These are phyloP conservation scores for Pinctada fucata DNA, from an alignment of 2,888 invertebrate species.

Conservation along the genomic window DNA sequence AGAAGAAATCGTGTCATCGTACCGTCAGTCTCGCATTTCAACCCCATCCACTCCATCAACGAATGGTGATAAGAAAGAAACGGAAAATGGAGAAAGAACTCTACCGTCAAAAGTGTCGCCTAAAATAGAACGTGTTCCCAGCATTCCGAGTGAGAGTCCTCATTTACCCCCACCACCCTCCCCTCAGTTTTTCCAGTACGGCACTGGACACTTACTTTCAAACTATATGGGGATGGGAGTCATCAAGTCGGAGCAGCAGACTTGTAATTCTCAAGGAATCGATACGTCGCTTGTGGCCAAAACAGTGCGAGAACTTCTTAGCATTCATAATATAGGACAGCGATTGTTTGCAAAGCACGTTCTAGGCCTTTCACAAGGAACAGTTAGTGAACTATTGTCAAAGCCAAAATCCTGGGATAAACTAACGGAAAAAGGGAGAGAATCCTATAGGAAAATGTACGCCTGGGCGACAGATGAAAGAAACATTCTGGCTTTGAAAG, in stretches of 20 bases:
- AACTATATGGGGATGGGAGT: constrained; percentile 53
- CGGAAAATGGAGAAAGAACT: background rate
- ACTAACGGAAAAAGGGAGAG: constrained; percentile 98
- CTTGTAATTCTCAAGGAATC: constrained; percentile 81
- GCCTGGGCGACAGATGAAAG: constrained; percentile 99
- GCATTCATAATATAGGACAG: constrained; percentile 99
- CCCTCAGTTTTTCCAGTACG: constrained; percentile 53
- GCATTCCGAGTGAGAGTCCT: constrained; percentile 43
- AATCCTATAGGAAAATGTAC: constrained; percentile 99
- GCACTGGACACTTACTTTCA: constrained; percentile 53
- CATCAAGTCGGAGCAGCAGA: constrained; percentile 49
- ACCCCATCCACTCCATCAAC: constrained; percentile 38
- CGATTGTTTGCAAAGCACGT: constrained; percentile 99
- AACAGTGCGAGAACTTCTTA: constrained; percentile 93
- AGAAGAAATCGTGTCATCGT: constrained; percentile 88
- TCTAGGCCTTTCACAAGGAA: constrained; percentile 95
- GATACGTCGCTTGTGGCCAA: constrained; percentile 96
- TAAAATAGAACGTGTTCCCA: constrained; percentile 40
- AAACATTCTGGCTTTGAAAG: constrained; percentile 97
- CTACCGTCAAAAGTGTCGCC: constrained; percentile 27
- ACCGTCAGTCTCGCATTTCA: constrained; percentile 75
- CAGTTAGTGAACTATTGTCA: constrained; percentile 97
- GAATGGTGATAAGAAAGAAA: constrained; percentile 24
- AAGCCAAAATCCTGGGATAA: constrained; percentile 99
- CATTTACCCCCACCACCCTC: constrained; percentile 51